Evolutionary conservation across 2,113 vertebrate genomes (phyloP).

Genomic region (Garra rufa): DNA sequence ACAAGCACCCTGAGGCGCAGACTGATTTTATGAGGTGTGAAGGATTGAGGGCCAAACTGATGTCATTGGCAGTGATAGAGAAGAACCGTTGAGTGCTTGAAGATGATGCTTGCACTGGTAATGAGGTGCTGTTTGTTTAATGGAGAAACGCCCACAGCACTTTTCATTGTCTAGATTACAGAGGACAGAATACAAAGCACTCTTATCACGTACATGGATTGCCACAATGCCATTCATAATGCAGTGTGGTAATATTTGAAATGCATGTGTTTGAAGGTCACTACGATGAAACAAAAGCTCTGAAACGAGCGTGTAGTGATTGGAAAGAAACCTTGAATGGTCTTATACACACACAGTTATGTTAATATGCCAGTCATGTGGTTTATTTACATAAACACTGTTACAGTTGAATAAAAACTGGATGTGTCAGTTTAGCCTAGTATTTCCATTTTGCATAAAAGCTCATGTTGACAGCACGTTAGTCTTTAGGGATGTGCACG

Average conservation of each 20-base stretch:
- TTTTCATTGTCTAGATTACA: conserved; percentile 1
- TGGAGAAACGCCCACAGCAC: neutral
- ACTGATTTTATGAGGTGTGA: conserved; percentile 34
- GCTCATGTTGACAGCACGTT: no score
- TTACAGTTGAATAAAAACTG: neutral
- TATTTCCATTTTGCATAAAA: no score
- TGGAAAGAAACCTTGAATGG: neutral
- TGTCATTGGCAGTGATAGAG: conserved; percentile 26
- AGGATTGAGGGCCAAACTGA: conserved; percentile 10
- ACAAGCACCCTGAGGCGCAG: neutral
- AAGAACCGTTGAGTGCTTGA: neutral
- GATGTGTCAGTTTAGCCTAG: no score
- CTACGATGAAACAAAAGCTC: neutral
- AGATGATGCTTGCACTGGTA: neutral
- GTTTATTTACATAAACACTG: neutral
- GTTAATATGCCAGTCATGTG: neutral
- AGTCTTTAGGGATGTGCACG: no score
- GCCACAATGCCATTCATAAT: conserved; percentile 3
- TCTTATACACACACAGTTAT: neutral
- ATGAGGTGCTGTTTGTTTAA: conserved; percentile 23
- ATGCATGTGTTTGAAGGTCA: neutral
- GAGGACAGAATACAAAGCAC: conserved; percentile 4
- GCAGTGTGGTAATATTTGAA: neutral
- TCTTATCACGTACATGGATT: neutral
- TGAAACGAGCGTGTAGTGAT: neutral